phyloP scores from a whole-genome alignment of 2,797 vertebrate genomes.

The Cyclopterus lumpus region DNA sequence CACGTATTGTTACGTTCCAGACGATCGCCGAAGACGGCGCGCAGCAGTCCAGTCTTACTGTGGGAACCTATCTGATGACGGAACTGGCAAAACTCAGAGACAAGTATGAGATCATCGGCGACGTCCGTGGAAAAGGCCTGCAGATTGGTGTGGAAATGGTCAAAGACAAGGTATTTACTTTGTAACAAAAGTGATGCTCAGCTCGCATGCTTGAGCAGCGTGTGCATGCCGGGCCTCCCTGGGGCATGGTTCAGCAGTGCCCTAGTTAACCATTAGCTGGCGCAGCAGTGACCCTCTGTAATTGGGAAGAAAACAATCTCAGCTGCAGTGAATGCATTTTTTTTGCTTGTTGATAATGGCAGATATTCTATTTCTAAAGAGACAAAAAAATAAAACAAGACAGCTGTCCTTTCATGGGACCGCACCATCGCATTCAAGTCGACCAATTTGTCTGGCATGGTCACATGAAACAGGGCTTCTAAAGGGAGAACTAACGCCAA shows the following conservation, averaged over 20 bases:
- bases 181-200: neutral
- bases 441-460: no score
- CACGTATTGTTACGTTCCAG: constrained; percentile 70
- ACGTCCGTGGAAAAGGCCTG: constrained; percentile 96
- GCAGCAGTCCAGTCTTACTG: constrained; percentile 85
- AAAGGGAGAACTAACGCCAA: neutral
- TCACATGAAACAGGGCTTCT: neutral
- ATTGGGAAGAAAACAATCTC: constrained; percentile 7
- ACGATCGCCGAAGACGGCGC: constrained; percentile 87
- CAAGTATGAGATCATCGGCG: constrained; percentile 91
- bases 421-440: neutral
- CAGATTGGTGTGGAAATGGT: constrained; percentile 96
- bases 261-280: constrained; percentile 70
- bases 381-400: neutral
- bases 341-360: neutral
- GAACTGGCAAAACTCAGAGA: constrained; percentile 90
- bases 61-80: constrained; percentile 89
- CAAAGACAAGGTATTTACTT: constrained; percentile 87
- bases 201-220: constrained; percentile 34
- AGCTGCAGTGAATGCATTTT: neutral
- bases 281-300: constrained; percentile 32
- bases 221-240: constrained; percentile 4
- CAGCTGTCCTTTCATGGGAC: neutral
- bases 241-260: constrained; percentile 49
- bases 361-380: constrained; percentile 2